Percentiles rank a stretch among this genome's conserved stretches.
Evolutionary conservation across 2,113 vertebrate genomes (phyloP).

Genomic region (Lichenostomus cassidix): DNA sequence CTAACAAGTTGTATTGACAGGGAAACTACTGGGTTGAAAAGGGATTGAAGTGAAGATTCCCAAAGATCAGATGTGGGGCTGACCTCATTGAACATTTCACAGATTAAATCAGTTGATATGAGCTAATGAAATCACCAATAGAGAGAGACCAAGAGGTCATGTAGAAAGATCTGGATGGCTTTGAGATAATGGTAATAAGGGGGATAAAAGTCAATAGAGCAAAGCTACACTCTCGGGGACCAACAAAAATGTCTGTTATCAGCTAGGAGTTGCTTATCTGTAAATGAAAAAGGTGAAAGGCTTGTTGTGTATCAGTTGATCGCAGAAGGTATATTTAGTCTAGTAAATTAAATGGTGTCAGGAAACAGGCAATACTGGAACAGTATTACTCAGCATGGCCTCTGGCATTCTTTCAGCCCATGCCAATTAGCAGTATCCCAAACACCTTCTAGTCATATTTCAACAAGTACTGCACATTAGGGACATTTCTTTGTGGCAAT

Average conservation of each 20-base stretch:
- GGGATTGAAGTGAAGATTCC: background rate
- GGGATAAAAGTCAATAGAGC: slow-evolving; percentile 20
- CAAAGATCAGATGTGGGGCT: background rate
- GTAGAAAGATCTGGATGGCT: slow-evolving; percentile 3
- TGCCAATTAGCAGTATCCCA: background rate
- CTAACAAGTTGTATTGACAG: background rate
- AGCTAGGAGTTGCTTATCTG: slow-evolving; percentile 11
- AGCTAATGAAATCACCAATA: background rate
- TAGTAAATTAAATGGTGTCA: slow-evolving; percentile 9
- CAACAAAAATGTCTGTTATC: slow-evolving; percentile 14
- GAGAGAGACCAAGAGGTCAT: background rate
- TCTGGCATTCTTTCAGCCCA: background rate
- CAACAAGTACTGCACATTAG: background rate
- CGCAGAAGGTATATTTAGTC: background rate
- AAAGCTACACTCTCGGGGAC: background rate
- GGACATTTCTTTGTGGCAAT: background rate
- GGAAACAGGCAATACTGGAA: background rate
- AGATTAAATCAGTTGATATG: background rate
- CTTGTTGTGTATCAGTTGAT: background rate
- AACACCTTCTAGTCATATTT: background rate
- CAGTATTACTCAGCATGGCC: background rate
- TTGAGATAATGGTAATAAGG: slow-evolving; percentile 27
- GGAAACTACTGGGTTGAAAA: background rate
- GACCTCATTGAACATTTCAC: background rate
- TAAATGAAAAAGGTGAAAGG: slow-evolving; percentile 2